phyloP scores from a whole-genome alignment of 2,888 invertebrate genomes.

The Yponomeuta malinellus region DNA sequence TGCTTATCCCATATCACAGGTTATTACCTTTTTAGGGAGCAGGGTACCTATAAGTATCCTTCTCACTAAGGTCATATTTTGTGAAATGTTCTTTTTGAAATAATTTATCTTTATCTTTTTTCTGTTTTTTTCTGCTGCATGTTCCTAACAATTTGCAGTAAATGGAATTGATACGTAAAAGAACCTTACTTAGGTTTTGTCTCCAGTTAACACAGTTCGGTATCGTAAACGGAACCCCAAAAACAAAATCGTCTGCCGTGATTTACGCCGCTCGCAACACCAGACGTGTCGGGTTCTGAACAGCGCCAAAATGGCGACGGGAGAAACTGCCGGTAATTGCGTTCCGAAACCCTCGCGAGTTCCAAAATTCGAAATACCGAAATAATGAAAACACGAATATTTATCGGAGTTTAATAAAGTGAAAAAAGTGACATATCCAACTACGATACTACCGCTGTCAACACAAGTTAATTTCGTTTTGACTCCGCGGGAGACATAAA shows the following conservation, averaged over 20 bases:
- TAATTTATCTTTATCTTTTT: no score
- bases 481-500: constrained; percentile 7
- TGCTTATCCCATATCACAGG: no score
- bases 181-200: no score
- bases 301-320: not conserved
- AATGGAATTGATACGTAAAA: no score
- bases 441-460: constrained; percentile 5
- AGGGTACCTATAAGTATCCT: no score
- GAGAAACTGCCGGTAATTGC: constrained; percentile 9
- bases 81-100: no score
- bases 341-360: not conserved
- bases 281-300: not conserved
- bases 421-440: constrained; percentile 4
- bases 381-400: constrained; percentile 5
- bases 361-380: not conserved
- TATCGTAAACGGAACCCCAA: not conserved
- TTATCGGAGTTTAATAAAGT: constrained; percentile 12
- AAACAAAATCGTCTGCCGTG: not conserved
- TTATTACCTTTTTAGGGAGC: no score
- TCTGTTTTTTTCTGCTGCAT: no score
- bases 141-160: no score
- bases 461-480: constrained; percentile 8
- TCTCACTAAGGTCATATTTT: no score
- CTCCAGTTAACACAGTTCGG: no score
- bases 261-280: not conserved